phyloP scores from a whole-genome alignment of 2,888 invertebrate genomes.

The Alloscopus bannaensis region DNA sequence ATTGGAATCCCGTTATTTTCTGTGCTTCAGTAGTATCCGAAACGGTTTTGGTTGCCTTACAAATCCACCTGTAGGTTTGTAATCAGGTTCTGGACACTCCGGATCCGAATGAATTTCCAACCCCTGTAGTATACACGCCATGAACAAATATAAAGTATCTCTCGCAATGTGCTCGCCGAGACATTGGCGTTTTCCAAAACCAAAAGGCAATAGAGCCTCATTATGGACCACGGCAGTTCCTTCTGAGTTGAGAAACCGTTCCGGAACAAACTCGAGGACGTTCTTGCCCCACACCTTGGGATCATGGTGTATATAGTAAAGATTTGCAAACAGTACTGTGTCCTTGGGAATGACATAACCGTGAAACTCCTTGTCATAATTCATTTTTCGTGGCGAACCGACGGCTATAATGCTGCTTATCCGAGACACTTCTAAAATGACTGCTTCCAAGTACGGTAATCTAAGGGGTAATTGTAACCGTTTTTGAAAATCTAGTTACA shows the following conservation, averaged over 20 bases:
- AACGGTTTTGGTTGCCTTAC: not conserved
- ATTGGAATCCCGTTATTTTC: too few relatives aligned
- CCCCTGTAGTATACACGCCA: constrained; percentile 32
- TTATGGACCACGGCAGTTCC: constrained; percentile 22
- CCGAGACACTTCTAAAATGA: constrained; percentile 60
- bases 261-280: constrained; percentile 58
- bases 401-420: constrained; percentile 43
- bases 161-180: constrained; percentile 52
- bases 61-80: not conserved
- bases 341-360: constrained; percentile 54
- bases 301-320: constrained; percentile 51
- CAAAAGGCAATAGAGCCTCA: constrained; percentile 45
- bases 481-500: not conserved
- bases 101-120: constrained; percentile 13
- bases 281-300: constrained; percentile 59
- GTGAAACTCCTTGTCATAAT: constrained; percentile 18
- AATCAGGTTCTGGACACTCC: not conserved
- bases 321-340: constrained; percentile 37
- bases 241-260: constrained; percentile 56
- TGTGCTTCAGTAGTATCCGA: too few relatives aligned
- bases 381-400: constrained; percentile 40
- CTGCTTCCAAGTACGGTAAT: constrained; percentile 61
- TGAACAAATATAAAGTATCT: constrained; percentile 49
- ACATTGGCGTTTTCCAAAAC: constrained; percentile 53
- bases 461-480: too few relatives aligned